Percentiles rank a stretch among this genome's conserved stretches.
Conservation (phyloP, 2,797 vertebrate genomes). For the Synanceia verrucosa region DNA sequence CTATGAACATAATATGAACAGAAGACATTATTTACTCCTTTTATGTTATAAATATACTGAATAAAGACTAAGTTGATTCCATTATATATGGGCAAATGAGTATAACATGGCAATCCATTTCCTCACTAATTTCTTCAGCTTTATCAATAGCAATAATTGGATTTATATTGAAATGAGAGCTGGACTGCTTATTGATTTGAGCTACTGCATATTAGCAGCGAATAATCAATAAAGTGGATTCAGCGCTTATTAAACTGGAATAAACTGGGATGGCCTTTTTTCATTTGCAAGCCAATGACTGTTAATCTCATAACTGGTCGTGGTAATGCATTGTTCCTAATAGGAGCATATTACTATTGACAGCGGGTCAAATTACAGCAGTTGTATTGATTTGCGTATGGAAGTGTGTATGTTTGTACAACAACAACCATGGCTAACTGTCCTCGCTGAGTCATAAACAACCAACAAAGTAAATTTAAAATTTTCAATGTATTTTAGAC, state of each 20-base stretch:
- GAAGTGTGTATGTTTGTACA: slow-evolving; percentile 60
- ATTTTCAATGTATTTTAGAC: slow-evolving; percentile 19
- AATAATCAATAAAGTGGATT: slow-evolving; percentile 83
- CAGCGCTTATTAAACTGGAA: slow-evolving; percentile 77
- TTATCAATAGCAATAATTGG: slow-evolving; percentile 78
- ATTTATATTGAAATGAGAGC: slow-evolving; percentile 81
- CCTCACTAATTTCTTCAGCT: slow-evolving; percentile 65
- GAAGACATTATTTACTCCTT: background rate
- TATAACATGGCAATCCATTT: slow-evolving; percentile 60
- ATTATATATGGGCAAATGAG: slow-evolving; percentile 55
- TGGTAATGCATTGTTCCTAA: slow-evolving; percentile 69
- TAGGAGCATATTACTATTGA: slow-evolving; percentile 69
- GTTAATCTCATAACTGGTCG: slow-evolving; percentile 77
- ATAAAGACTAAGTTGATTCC: slow-evolving; percentile 29
- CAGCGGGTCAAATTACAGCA: slow-evolving; percentile 67
- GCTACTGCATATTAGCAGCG: slow-evolving; percentile 82
- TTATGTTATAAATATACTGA: slow-evolving; percentile 13
- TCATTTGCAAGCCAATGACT: slow-evolving; percentile 72
- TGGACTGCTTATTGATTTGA: slow-evolving; percentile 77
- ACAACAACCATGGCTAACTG: slow-evolving; percentile 29
- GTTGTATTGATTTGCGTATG: slow-evolving; percentile 57
- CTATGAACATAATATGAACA: slow-evolving; percentile 1
- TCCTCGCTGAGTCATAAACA: slow-evolving; percentile 25
- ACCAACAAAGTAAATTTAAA: slow-evolving; percentile 20
- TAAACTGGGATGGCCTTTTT: slow-evolving; percentile 67